These are phyloP conservation scores for Ceyx cyanopectus DNA, from an alignment of 2,113 vertebrate species.

Conservation along the genomic window DNA sequence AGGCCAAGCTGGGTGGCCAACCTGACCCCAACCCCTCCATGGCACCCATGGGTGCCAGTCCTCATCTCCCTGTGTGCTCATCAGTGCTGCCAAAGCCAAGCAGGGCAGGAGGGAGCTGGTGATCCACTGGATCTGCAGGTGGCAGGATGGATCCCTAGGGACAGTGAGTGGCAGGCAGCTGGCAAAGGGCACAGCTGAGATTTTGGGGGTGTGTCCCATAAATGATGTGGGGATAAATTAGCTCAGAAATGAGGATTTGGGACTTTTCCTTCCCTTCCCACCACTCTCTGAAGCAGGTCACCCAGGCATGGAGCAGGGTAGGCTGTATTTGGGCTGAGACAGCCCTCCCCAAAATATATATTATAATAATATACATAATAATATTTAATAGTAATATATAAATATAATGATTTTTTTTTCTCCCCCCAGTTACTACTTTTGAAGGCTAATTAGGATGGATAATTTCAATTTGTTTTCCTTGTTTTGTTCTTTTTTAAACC, in stretches of 20 bases:
- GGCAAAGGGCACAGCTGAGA: not conserved
- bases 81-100: not conserved
- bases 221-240: accelerated
- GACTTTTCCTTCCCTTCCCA: not conserved
- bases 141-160: not conserved
- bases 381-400: too few species aligned
- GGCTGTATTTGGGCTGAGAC: not conserved
- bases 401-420: too few species aligned
- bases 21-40: not conserved
- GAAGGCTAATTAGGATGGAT: conserved; percentile 33
- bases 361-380: too few species aligned
- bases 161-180: not conserved
- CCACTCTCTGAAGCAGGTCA: accelerated
- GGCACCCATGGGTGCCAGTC: accelerated
- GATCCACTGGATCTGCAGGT: not conserved
- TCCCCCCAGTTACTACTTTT: not conserved
- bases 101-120: not conserved
- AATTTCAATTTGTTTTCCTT: conserved; percentile 3
- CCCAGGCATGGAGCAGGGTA: accelerated
- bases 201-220: not conserved
- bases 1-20: not conserved
- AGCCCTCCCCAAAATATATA: not conserved
- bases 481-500: not conserved
- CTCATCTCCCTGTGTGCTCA: accelerated
- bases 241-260: not conserved